Percentiles rank a stretch among this genome's conserved stretches.
phyloP scores from a whole-genome alignment of 2,888 invertebrate species.

The Melanostoma scalare region DNA sequence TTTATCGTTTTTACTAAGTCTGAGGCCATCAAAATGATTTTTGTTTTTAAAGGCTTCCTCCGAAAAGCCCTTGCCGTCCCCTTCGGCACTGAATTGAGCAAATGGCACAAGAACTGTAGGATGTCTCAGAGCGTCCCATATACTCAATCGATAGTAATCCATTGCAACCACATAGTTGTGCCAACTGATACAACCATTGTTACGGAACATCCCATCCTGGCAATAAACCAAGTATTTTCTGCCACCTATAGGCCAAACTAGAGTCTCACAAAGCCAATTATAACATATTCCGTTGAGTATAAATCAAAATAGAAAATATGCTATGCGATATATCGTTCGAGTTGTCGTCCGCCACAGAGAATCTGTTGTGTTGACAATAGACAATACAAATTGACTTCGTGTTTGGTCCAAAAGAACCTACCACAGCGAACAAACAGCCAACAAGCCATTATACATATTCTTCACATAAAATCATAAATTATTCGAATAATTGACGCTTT shows the following conservation, averaged over 20 bases:
- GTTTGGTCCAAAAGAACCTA: slow-evolving; percentile 65
- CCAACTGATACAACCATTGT: slow-evolving; percentile 38
- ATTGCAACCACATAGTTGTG: slow-evolving; percentile 35
- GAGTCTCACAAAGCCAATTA: slow-evolving; percentile 63
- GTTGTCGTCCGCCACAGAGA: slow-evolving; percentile 68
- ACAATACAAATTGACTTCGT: slow-evolving; percentile 73
- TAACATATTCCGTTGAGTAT: slow-evolving; percentile 70
- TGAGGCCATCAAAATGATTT: too few relatives aligned
- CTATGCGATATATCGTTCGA: slow-evolving; percentile 71
- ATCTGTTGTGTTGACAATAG: slow-evolving; percentile 72
- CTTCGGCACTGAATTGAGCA: slow-evolving; percentile 6
- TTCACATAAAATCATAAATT: slow-evolving; percentile 81
- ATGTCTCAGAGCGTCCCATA: slow-evolving; percentile 25
- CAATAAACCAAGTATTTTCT: slow-evolving; percentile 52
- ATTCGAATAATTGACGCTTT: slow-evolving; percentile 81
- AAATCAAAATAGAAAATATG: slow-evolving; percentile 72
- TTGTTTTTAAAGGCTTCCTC: too few relatives aligned
- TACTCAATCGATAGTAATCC: slow-evolving; percentile 21
- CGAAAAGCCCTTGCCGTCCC: too few relatives aligned
- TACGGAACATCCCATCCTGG: slow-evolving; percentile 57
- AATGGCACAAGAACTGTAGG: slow-evolving; percentile 45
- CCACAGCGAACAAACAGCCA: slow-evolving; percentile 52
- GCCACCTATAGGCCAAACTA: slow-evolving; percentile 3
- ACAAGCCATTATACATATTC: slow-evolving; percentile 75
- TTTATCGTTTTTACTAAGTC: too few relatives aligned